These are phyloP conservation scores for Hestina assimilis DNA, from an alignment of 1,140 invertebrate genomes.

Conservation along the genomic window DNA sequence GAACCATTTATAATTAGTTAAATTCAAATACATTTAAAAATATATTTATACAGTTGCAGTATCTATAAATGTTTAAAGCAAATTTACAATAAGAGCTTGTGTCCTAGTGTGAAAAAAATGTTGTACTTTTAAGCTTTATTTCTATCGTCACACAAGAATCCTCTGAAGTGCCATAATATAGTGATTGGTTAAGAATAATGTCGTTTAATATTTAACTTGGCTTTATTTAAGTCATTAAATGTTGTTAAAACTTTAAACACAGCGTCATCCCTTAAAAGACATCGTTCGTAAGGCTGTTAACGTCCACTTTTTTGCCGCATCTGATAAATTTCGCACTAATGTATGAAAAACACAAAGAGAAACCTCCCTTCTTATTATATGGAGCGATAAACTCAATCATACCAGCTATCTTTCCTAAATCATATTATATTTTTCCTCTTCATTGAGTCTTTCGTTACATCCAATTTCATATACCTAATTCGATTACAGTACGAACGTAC, in stretches of 20 bases:
- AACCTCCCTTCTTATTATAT: slow-evolving; percentile 42
- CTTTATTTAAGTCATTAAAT: neutral
- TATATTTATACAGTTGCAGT: no score
- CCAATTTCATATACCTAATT: slow-evolving; percentile 25
- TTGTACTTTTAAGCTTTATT: no score
- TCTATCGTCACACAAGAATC: no score
- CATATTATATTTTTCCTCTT: slow-evolving; percentile 31
- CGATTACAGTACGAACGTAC: slow-evolving; percentile 1
- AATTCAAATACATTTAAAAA: no score
- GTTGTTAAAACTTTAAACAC: neutral
- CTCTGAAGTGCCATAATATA: no score
- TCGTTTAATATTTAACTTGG: no score
- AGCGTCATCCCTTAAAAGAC: slow-evolving; percentile 30
- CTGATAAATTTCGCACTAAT: slow-evolving; percentile 61
- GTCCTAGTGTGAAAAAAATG: no score
- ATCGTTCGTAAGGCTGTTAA: slow-evolving; percentile 43
- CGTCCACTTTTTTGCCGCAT: slow-evolving; percentile 49
- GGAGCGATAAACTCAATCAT: slow-evolving; percentile 37
- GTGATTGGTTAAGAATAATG: no score
- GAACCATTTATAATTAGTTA: no score
- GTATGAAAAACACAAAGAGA: slow-evolving; percentile 49
- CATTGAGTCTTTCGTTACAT: slow-evolving; percentile 22
- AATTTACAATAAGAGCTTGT: no score
- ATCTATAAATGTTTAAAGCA: no score
- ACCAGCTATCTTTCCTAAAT: slow-evolving; percentile 15